Conservation (phyloP, 2,113 vertebrate genomes). For the Speoplatyrhinus poulsoni region DNA sequence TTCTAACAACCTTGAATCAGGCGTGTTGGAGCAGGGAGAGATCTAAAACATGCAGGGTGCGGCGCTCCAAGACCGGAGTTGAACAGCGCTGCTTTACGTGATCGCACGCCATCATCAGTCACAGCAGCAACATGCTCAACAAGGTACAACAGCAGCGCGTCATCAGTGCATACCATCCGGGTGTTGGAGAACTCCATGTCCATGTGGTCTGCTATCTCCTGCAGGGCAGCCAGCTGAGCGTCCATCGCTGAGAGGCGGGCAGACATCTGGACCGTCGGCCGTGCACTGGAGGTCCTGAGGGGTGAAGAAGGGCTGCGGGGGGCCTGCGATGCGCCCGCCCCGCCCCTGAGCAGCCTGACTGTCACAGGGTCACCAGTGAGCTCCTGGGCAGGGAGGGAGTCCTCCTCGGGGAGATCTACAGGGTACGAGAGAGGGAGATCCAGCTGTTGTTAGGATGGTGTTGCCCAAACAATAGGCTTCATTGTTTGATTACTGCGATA, state of each 20-base stretch:
- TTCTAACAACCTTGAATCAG: no score
- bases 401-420: slow-evolving; percentile 30
- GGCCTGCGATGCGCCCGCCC: slow-evolving; percentile 16
- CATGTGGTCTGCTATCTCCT: slow-evolving; percentile 82
- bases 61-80: no score
- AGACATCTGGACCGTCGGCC: slow-evolving; percentile 60
- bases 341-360: slow-evolving; percentile 29
- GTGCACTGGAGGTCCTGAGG: slow-evolving; percentile 16
- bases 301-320: slow-evolving; percentile 10
- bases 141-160: not conserved
- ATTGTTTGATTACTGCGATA: no score
- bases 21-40: no score
- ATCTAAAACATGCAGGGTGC: no score
- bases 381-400: slow-evolving; percentile 14
- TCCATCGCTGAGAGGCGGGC: slow-evolving; percentile 81
- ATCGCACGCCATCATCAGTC: no score
- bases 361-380: slow-evolving; percentile 39
- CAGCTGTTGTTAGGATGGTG: no score
- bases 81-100: no score
- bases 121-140: no score
- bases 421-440: no score
- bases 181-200: slow-evolving; percentile 81
- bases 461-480: no score
- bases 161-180: slow-evolving; percentile 62
- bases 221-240: slow-evolving; percentile 77